Evolutionary conservation across 2,888 invertebrate genomes (phyloP), one percentile per base, ranked within the genome.

Genomic region (Aromia moschata): DNA sequence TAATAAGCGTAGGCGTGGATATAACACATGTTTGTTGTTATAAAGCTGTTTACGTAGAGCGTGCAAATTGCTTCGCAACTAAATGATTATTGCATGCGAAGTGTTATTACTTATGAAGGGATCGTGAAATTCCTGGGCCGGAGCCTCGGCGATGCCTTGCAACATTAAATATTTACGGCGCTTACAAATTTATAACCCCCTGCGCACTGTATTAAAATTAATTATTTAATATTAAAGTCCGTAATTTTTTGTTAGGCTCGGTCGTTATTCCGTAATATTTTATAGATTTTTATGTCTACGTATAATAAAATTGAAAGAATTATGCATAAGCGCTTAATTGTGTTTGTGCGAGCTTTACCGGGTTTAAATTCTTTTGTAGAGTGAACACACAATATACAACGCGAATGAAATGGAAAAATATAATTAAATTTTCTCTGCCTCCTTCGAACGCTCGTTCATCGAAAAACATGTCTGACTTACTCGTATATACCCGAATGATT

Each of bases 151-250:
- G 73, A 71, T 74, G 74, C 75, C 74, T 75, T 74, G 72, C 71
- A 70, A 67, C 72, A 74, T 80, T 72, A 79, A 80, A 77, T 77
- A 79, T 80, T 79, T 73, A 78, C 72, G 67, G 68, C 73, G 72
- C 72, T 77, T 77, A 79, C 74, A 73, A 78, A 80, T 80, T 80
- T 77, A 79, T 77, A 77, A 78, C 78, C 76, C 76, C 77, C 76
- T 76, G 80, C 79, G 80, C 80, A 73, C 80, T 76, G 83, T 84
- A 84, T 84, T 84, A 83, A 83, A 84, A 84, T 84, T 82, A 84
- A 84, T 84, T 84, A 84, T 84, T 84, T 83, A 84, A 83, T 83
- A 83, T 83, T 83, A 83, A 83, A 83, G 81, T 83, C 81, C 79
- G 82, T 81, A 82, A 83, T 83, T 84, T 84, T 84, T 83, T 77